Base-by-base conservation (phyloP, 2,797 vertebrate genomes). In the Melanitta fusca region DNA sequence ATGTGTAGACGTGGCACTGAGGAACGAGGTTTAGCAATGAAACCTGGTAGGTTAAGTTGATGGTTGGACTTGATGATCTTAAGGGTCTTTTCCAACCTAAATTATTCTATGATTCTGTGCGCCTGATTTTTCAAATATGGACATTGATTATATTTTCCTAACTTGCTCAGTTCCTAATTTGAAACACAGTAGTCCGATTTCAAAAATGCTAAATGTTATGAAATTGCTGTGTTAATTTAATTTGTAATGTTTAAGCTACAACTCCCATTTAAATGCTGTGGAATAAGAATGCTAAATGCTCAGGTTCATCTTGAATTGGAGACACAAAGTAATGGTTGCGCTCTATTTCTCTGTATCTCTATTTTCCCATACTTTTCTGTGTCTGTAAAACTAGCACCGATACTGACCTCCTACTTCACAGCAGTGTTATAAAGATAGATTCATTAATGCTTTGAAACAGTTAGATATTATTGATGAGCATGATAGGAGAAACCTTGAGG, bases 391-490 rank as follows among this genome's bases (percentile, higher is more conserved):
- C 79, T 62, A 61, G 24, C 19, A 57, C 74, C 51, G 24, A 51
- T 82, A 51, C 34, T 88, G 88, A 58, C 36, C 27, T 21, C 21
- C 25, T 80, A 8, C 60, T 88, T 95, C 64, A 54, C 84, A 89
- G 45, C 41, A 66, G 41, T 90, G 34, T 89, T 85, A 71, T 49
- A 90, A 91, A 92, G 62, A 72, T 77, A 85, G 71, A 92, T 87
- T 93, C 92, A 93, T 92, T 95, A 93, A 53, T 2, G 38, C 71
- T 91, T 92, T 14, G 13, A 73, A 93, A 77, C 68, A 47, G 77
- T 74, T 77, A 82, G 70, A 34, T 92, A 30, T 93, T 94, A 94
- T 94, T 92, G 93, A 95, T 96, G 54, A 70, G 18, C 51, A 43
- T 77, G 91, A 82, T 87, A 62, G 74, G 80, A 82, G 71, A 91